phyloP scores from a whole-genome alignment of 2,888 invertebrate species.

The Diaperis boleti region DNA sequence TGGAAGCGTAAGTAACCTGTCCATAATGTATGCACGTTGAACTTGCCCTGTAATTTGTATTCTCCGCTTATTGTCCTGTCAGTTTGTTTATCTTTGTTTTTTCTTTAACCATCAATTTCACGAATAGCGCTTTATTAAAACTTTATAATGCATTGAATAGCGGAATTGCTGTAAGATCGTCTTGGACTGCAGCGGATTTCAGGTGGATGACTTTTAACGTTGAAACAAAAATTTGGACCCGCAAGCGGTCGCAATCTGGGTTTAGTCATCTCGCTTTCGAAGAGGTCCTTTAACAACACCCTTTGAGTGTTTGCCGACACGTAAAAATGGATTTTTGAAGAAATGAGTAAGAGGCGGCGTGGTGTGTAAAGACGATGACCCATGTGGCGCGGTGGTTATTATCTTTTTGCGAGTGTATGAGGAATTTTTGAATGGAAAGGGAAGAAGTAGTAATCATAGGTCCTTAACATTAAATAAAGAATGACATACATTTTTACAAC shows the following conservation, averaged over 20 bases:
- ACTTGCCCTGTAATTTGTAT: conserved; percentile 36
- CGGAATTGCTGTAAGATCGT: background rate
- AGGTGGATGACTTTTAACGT: conserved; percentile 15
- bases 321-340: conserved; percentile 7
- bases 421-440: too few relatives aligned
- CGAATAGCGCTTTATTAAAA: background rate
- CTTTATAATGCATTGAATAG: background rate
- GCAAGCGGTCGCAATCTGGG: conserved; percentile 19
- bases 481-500: too few relatives aligned
- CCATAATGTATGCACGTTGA: conserved; percentile 28
- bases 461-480: too few relatives aligned
- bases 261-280: conserved; percentile 24
- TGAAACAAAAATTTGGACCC: conserved; percentile 4
- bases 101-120: conserved; percentile 14
- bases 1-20: conserved; percentile 33
- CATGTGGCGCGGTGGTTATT: background rate
- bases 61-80: conserved; percentile 37
- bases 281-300: conserved; percentile 21
- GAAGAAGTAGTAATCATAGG: too few relatives aligned
- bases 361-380: background rate
- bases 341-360: background rate
- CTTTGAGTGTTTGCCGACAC: conserved; percentile 17
- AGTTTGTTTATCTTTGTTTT: conserved; percentile 27
- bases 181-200: background rate
- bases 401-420: background rate